Conservation (phyloP, 2,888 invertebrate species). For the Drosophila pegasa region DNA sequence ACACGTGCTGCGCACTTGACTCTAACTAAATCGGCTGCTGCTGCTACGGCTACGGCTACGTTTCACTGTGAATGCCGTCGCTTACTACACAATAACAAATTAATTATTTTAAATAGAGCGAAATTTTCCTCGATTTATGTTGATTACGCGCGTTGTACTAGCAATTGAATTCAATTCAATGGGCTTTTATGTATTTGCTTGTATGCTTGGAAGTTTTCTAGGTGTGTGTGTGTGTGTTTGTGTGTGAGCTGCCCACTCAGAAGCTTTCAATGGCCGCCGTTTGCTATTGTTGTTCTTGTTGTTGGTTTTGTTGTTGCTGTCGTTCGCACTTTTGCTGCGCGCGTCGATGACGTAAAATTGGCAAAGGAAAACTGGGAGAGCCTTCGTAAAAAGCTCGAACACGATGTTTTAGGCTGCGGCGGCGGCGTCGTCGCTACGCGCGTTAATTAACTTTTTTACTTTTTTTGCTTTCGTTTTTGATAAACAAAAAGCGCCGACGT, state of each 20-base stretch:
- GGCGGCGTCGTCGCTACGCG: conserved; percentile 36
- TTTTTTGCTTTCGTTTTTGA: conserved; percentile 27
- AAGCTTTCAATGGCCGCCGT: conserved; percentile 58
- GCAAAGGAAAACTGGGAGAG: conserved; percentile 45
- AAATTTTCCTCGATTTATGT: conserved; percentile 69
- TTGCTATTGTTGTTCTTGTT: conserved; percentile 23
- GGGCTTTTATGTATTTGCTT: conserved; percentile 24
- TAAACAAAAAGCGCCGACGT: conserved; percentile 62
- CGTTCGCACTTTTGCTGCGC: conserved; percentile 60
- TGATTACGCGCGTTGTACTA: conserved; percentile 53
- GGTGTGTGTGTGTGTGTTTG: conserved; percentile 6
- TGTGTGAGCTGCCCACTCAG: conserved; percentile 46
- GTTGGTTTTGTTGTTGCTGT: conserved; percentile 19
- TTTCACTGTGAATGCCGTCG: conserved; percentile 60
- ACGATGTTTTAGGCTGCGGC: conserved; percentile 14
- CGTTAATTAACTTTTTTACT: conserved; percentile 43
- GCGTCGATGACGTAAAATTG: conserved; percentile 72
- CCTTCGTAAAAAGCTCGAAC: conserved; percentile 31
- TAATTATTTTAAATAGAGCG: conserved; percentile 62
- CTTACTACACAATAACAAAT: conserved; percentile 66
- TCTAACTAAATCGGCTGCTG: conserved; percentile 9
- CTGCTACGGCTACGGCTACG: conserved; percentile 30
- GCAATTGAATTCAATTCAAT: conserved; percentile 70
- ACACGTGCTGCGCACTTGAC: conserved; percentile 61
- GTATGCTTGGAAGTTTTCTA: conserved; percentile 3